Conservation (phyloP, 2,888 invertebrate species). For the Microctonus hyperodae region DNA sequence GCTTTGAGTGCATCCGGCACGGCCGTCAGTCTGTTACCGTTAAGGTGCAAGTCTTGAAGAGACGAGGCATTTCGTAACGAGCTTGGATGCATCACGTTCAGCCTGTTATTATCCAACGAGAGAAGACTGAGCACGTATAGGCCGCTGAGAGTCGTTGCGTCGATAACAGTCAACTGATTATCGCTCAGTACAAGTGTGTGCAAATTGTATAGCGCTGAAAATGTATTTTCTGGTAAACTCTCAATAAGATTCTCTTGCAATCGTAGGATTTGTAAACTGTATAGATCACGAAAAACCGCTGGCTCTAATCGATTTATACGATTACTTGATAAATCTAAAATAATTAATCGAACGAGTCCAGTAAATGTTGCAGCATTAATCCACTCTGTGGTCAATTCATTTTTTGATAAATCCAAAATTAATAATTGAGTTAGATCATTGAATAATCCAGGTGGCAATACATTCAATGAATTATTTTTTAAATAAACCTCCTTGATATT, state of each 20-base stretch:
- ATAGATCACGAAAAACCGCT: conserved; percentile 78
- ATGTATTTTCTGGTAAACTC: conserved; percentile 79
- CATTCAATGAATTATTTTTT: conserved; percentile 82
- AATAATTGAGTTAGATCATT: conserved; percentile 77
- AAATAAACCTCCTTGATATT: conserved; percentile 82
- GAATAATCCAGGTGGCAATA: conserved; percentile 81
- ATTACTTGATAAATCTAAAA: conserved; percentile 80
- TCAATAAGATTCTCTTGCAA: conserved; percentile 82
- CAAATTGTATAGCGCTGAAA: conserved; percentile 78
- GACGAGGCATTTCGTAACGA: conserved; percentile 81
- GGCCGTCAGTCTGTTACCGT: conserved; percentile 79
- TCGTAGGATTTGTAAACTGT: conserved; percentile 80
- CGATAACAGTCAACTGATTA: conserved; percentile 78
- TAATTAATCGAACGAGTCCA: conserved; percentile 77
- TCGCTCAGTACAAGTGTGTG: conserved; percentile 83
- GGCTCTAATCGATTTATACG: conserved; percentile 78
- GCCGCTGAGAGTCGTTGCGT: conserved; percentile 79
- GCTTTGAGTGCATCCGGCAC: conserved; percentile 78
- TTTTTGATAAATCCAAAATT: conserved; percentile 79
- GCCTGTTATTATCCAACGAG: conserved; percentile 81
- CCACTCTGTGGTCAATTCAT: conserved; percentile 84
- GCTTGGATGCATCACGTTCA: conserved; percentile 76
- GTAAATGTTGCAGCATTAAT: conserved; percentile 82
- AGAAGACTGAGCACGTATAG: conserved; percentile 78
- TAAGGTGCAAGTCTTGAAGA: conserved; percentile 82